Base-by-base conservation (phyloP, 1,140 invertebrate species). In the Lineus longissimus region DNA sequence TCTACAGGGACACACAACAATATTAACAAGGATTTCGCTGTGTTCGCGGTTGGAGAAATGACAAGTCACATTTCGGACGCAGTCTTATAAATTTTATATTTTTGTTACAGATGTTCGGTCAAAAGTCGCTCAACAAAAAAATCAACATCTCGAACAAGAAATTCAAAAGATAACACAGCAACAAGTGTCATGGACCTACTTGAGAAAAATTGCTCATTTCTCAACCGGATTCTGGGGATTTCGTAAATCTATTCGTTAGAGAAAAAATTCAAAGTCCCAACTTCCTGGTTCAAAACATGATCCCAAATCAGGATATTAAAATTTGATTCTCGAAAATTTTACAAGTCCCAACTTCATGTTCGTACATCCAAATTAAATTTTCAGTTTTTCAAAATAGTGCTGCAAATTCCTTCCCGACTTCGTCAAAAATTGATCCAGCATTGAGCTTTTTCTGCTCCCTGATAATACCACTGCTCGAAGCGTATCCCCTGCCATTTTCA, bases 341-440 rank as follows among this genome's bases (percentile, higher is more conserved):
- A 11, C 19, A 43, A 43, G 19, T 43, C 40, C 40, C 11, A n/a
- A n/a, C n/a, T n/a, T n/a, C n/a, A n/a, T n/a, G n/a, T n/a, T n/a
- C n/a, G n/a, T n/a, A n/a, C n/a, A 43, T 43, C 40, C 40, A 43
- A 43, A 11, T 23, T n/a, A 19, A 19, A 23, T 19, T 51, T 51
- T 51, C 47, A 51, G 25, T 19, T 19, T 51, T 51, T 27, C n/a
- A 51, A 7, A 51, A 51, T 4, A 51, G n/a, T 4, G 6, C 9
- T 4, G 47, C 6, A n/a, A 51, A 51, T 51, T 51, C 47, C 47
- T 51, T 51, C n/a, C 47, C 47, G 4, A 51, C 47, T 51, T 51
- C 47, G 25, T 51, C 47, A 27, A 6, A 51, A 51, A 51, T 51
- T 7, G 47, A 4, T n/a, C 47, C 47, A 51, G n/a, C 9, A n/a